Percentiles rank a stretch among this genome's conserved stretches.
These are phyloP conservation scores for Mesochorus sp. DNA, from an alignment of 2,888 invertebrate species.

Conservation along the genomic window DNA sequence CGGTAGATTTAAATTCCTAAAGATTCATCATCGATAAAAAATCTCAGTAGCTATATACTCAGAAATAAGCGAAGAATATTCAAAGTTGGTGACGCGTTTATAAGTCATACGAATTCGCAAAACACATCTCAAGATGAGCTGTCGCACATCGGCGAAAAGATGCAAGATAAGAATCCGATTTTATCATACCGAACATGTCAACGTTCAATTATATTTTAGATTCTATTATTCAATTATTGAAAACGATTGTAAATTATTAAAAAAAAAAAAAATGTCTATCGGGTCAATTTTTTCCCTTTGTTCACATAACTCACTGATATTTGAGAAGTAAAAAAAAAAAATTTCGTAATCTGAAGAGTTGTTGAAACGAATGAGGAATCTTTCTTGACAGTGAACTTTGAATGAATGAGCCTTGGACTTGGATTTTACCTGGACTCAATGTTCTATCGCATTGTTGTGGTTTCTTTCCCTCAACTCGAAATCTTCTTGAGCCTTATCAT, in stretches of 20 bases:
- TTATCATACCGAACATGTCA: slow-evolving; percentile 42
- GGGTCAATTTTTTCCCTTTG: neutral
- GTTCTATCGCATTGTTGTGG: neutral
- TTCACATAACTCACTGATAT: slow-evolving; percentile 8
- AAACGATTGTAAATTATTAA: neutral
- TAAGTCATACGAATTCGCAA: no score
- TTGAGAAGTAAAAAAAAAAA: neutral
- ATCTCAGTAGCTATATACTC: no score
- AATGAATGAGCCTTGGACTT: neutral
- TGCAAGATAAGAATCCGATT: slow-evolving; percentile 36
- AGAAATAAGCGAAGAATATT: neutral
- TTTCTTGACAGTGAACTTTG: slow-evolving; percentile 38
- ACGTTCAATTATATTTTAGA: slow-evolving; percentile 46
- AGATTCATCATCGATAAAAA: no score
- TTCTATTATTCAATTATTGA: slow-evolving; percentile 20
- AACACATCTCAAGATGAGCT: no score
- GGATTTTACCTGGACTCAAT: neutral
- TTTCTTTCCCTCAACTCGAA: slow-evolving; percentile 7
- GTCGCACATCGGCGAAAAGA: slow-evolving; percentile 22
- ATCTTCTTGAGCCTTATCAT: slow-evolving; percentile 41
- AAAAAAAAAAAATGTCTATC: neutral
- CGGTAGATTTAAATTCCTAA: no score
- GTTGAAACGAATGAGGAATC: neutral
- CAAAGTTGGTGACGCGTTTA: no score
- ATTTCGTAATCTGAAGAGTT: neutral